A percentile compares a stretch with the other conserved stretches of the same genome.
phyloP scores from a whole-genome alignment of 1,140 invertebrate genomes.

The Neoseiulus cucumeris region DNA sequence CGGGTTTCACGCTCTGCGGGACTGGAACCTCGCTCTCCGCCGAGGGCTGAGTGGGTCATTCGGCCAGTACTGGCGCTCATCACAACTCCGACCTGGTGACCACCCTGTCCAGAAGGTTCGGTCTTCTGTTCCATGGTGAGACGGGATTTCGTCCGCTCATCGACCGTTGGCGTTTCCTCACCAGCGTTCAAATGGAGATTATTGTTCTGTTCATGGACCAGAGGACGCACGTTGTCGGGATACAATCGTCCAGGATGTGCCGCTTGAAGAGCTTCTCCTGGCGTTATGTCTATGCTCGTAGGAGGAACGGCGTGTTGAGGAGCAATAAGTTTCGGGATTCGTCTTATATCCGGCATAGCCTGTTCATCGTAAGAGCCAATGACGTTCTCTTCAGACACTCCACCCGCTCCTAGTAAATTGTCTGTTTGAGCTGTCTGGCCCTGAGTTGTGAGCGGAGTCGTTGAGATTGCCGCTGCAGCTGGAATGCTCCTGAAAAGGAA shows the following conservation, averaged over 20 bases:
- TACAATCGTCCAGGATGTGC: background rate
- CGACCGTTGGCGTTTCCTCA: background rate
- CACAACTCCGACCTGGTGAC: background rate
- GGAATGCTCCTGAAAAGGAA: background rate
- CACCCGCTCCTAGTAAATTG: background rate
- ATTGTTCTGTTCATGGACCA: constrained; percentile 8
- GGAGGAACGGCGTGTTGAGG: background rate
- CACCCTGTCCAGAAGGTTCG: background rate
- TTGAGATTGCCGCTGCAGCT: constrained; percentile 3
- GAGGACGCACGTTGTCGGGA: constrained; percentile 2
- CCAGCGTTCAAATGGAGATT: background rate
- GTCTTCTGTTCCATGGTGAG: constrained; percentile 1
- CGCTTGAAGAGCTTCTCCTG: background rate
- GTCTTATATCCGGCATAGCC: background rate
- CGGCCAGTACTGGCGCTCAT: constrained; percentile 9
- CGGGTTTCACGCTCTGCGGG: constrained; percentile 1
- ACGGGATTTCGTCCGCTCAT: background rate
- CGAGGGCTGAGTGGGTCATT: constrained; percentile 7
- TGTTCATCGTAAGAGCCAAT: constrained; percentile 4
- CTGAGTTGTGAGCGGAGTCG: background rate
- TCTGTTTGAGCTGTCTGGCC: constrained; percentile 3
- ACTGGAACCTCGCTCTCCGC: background rate
- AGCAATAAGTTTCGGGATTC: background rate
- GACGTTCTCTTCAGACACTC: constrained; percentile 5
- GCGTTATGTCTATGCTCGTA: background rate